phyloP scores from a whole-genome alignment of 1,140 invertebrate genomes.

The Scaptomyza montana region DNA sequence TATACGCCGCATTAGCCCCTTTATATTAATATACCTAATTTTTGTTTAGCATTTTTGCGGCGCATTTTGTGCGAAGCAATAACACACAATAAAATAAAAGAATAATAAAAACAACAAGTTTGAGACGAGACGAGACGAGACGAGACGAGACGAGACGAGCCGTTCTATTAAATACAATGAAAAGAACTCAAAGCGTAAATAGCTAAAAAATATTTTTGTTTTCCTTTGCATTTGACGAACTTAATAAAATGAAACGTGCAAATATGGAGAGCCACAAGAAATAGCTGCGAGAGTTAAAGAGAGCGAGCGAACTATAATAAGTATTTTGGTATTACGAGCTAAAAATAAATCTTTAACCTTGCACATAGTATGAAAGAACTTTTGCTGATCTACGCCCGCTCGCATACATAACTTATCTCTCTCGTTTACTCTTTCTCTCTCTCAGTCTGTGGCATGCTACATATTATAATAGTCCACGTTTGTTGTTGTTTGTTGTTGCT shows the following conservation, averaged over 20 bases:
- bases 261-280: slow-evolving; percentile 28
- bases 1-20: slow-evolving; percentile 53
- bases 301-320: slow-evolving; percentile 32
- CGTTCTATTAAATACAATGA: no score
- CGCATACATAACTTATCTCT: background rate
- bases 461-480: slow-evolving; percentile 8
- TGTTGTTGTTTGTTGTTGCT: slow-evolving; percentile 17
- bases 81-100: slow-evolving; percentile 52
- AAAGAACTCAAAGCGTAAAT: slow-evolving; percentile 2
- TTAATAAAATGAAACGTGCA: slow-evolving; percentile 43
- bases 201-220: slow-evolving; percentile 47
- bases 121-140: background rate
- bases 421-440: background rate
- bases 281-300: background rate
- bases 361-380: slow-evolving; percentile 22
- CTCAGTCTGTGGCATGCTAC: slow-evolving; percentile 29
- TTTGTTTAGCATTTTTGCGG: slow-evolving; percentile 32
- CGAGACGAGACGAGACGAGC: no score
- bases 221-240: slow-evolving; percentile 22
- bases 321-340: slow-evolving; percentile 39
- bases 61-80: slow-evolving; percentile 63
- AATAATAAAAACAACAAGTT: slow-evolving; percentile 24
- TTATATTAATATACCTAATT: background rate
- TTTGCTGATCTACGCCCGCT: background rate
- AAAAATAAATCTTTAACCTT: slow-evolving; percentile 76